These are phyloP conservation scores for Notechis scutatus DNA, from an alignment of 2,113 vertebrate genomes.

Conservation along the genomic window DNA sequence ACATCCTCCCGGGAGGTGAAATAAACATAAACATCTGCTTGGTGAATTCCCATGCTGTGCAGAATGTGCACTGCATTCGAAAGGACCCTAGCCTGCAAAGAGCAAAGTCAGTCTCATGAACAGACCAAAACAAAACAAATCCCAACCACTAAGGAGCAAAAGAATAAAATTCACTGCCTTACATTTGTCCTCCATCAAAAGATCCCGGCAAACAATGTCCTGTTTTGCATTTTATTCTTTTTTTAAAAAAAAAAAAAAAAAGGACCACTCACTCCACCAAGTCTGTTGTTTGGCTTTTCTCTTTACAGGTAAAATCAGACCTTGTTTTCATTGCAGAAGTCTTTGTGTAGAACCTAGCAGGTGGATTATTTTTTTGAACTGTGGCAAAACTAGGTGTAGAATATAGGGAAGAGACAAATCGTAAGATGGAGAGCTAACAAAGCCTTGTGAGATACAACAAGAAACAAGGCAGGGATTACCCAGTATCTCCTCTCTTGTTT, in stretches of 20 bases:
- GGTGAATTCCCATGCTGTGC: conserved; percentile 7
- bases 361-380: neutral
- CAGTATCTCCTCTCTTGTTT: neutral
- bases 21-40: conserved; percentile 27
- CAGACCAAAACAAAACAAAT: neutral
- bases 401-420: neutral
- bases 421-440: neutral
- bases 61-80: neutral
- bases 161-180: conserved; percentile 1
- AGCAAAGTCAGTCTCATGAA: neutral
- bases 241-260: too few relatives aligned
- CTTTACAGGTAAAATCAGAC: neutral
- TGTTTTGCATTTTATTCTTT: neutral
- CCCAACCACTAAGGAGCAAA: neutral
- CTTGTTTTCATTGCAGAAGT: neutral
- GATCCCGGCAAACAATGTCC: neutral
- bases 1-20: conserved; percentile 49
- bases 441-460: neutral
- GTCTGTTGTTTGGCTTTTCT: neutral
- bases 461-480: neutral
- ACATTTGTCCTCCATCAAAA: neutral
- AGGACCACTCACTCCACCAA: neutral
- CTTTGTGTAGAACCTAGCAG: neutral
- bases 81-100: neutral
- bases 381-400: neutral